Evolutionary conservation across 2,113 vertebrate genomes (phyloP), one percentile per base, ranked within the genome.

Genomic region (Motacilla tschutschensis): DNA sequence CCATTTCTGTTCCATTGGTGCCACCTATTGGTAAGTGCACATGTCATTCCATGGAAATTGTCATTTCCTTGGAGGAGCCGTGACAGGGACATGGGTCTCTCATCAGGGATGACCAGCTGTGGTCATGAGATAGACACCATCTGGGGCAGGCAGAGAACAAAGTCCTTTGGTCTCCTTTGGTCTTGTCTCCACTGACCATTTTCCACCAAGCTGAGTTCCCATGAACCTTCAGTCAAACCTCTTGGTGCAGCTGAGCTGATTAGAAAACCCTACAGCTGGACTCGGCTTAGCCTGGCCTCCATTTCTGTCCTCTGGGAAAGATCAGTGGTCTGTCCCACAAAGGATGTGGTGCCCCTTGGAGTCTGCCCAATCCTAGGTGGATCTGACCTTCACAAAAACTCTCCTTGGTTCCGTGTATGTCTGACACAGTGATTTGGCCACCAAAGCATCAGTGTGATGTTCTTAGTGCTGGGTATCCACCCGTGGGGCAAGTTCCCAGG

Each of bases 21-120:
- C 90, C 94, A 94, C 91, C 94, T 95, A 94, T 94, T 87, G 93
- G 88, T 62, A 51, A 85, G 82, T 80, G 87, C 48, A 82, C 57
- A 36, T 14, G 50, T 17, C 79, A 78, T 21, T 21, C 53, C 76
- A 46, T 5, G 28, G 41, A 47, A 92, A 36, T 8, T 25, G n/a
- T 12, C 4, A 2, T 41, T 83, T 66, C 44, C 64, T 59, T 63
- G 33, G 44, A 57, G 38, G 36, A 57, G 53, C 2, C 0, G 5
- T 16, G 44, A 2, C 28, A 12, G 18, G 15, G 29, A 10, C 33
- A 4, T 13, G 51, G 13, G 21, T 6, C 2, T 26, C 44, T 64
- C 46, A 21, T 22, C 46, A 29, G 62, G 5, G 24, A 9, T 6
- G 22, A 16, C 10, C 62, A 67, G 0, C 12, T 6, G 36, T 8